phyloP scores from a whole-genome alignment of 1,140 invertebrate genomes.

The Tetramorium parvispinum region DNA sequence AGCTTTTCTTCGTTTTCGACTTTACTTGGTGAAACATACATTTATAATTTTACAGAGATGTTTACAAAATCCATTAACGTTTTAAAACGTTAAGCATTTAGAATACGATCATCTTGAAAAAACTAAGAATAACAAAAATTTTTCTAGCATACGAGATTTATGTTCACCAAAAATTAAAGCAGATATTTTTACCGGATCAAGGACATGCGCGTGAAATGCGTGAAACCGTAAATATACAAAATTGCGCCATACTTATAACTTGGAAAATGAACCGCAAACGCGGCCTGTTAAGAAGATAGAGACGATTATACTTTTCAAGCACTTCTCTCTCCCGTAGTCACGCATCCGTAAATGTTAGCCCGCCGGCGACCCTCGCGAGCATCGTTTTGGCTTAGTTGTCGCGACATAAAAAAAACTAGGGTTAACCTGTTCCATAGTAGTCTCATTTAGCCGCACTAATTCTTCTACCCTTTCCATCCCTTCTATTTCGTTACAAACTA shows the following conservation, averaged over 20 bases:
- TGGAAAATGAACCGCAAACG: slow-evolving; percentile 44
- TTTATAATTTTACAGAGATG: not conserved
- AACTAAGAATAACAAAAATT: not conserved
- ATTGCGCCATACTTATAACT: slow-evolving; percentile 52
- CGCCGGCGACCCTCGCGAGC: slow-evolving; percentile 30
- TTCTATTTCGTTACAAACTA: not conserved
- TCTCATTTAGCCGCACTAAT: slow-evolving; percentile 46
- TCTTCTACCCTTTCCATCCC: slow-evolving; percentile 33
- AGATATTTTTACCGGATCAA: slow-evolving; percentile 46
- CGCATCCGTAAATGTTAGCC: slow-evolving; percentile 39
- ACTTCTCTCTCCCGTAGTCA: slow-evolving; percentile 27
- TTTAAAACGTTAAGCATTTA: not conserved
- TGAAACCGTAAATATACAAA: slow-evolving; percentile 38
- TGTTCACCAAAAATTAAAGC: slow-evolving; percentile 55
- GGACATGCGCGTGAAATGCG: slow-evolving; percentile 12
- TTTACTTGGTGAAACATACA: not conserved
- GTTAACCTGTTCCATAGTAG: slow-evolving; percentile 32
- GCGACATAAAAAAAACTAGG: slow-evolving; percentile 28
- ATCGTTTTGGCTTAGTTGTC: slow-evolving; percentile 39
- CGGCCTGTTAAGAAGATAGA: slow-evolving; percentile 37
- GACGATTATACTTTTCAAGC: slow-evolving; percentile 23
- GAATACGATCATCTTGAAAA: not conserved
- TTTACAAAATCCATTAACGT: not conserved
- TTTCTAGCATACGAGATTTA: slow-evolving; percentile 1
- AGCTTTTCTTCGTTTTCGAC: not conserved